Evolutionary conservation across 2,797 vertebrate genomes (phyloP).

Genomic region (Pseudopleuronectes americanus): DNA sequence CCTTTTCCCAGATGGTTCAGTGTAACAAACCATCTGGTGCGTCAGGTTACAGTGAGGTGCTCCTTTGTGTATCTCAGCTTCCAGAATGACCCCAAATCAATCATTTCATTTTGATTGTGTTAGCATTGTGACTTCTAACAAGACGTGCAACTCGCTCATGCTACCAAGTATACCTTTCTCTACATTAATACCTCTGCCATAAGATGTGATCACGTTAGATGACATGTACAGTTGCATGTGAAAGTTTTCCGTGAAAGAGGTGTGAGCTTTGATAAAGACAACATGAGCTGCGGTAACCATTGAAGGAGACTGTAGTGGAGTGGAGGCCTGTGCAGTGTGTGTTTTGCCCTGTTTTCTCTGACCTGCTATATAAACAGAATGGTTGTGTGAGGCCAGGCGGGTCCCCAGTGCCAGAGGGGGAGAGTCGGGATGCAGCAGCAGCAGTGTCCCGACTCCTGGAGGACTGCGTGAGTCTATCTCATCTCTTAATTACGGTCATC

Average conservation of each 20-base stretch:
- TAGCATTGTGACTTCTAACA: neutral
- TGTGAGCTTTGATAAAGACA: neutral
- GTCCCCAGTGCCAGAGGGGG: slow-evolving; percentile 2
- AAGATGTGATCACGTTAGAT: neutral
- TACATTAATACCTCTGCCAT: neutral
- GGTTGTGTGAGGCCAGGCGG: slow-evolving; percentile 22
- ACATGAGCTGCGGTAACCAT: slow-evolving; percentile 18
- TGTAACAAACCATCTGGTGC: neutral
- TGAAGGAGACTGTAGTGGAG: too few species aligned
- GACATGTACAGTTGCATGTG: neutral
- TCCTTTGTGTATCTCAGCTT: too few species aligned
- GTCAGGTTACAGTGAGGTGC: too few species aligned
- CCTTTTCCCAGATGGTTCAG: neutral
- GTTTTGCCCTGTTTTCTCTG: slow-evolving; percentile 54
- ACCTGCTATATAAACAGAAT: slow-evolving; percentile 57
- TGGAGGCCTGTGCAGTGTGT: neutral
- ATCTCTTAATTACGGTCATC: slow-evolving; percentile 77
- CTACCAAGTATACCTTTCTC: too few species aligned
- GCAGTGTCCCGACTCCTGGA: slow-evolving; percentile 54
- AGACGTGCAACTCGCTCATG: neutral
- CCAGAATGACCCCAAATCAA: neutral
- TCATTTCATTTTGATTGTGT: neutral
- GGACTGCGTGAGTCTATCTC: slow-evolving; percentile 59
- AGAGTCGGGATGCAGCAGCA: slow-evolving; percentile 14
- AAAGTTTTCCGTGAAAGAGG: neutral